phyloP scores from a whole-genome alignment of 2,888 invertebrate genomes.

The Labia minor region DNA sequence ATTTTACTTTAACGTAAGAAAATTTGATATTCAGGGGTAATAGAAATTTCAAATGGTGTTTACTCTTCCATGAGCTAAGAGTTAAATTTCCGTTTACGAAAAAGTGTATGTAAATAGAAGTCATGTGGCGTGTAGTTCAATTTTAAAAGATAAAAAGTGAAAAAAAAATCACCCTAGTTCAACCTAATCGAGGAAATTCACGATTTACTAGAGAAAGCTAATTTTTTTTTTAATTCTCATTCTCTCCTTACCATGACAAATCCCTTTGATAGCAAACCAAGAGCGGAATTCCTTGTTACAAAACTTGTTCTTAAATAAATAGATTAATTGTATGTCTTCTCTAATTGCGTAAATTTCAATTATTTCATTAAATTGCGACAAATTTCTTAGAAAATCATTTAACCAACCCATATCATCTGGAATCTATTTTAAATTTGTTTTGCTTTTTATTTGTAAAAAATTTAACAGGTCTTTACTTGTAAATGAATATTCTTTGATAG shows the following conservation, averaged over 20 bases:
- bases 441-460: background rate
- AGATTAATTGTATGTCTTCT: background rate
- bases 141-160: no score
- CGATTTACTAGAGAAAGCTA: background rate
- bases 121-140: no score
- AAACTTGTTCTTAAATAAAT: background rate
- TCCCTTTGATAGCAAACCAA: background rate
- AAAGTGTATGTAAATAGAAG: no score
- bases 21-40: no score
- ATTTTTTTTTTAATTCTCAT: no score
- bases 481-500: background rate
- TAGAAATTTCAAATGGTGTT: no score
- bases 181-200: background rate
- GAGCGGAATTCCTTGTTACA: conserved; percentile 5
- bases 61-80: no score
- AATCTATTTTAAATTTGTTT: background rate
- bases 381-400: no score
- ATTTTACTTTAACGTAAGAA: no score
- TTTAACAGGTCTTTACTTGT: background rate
- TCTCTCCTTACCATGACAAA: conserved; percentile 3
- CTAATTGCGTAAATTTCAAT: background rate
- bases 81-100: no score
- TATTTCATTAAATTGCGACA: no score
- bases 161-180: no score
- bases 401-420: background rate